Percentiles rank a stretch among this genome's conserved stretches.
These are phyloP conservation scores for Drosophila fulvimacula DNA, from an alignment of 2,888 invertebrate species.

Conservation along the genomic window DNA sequence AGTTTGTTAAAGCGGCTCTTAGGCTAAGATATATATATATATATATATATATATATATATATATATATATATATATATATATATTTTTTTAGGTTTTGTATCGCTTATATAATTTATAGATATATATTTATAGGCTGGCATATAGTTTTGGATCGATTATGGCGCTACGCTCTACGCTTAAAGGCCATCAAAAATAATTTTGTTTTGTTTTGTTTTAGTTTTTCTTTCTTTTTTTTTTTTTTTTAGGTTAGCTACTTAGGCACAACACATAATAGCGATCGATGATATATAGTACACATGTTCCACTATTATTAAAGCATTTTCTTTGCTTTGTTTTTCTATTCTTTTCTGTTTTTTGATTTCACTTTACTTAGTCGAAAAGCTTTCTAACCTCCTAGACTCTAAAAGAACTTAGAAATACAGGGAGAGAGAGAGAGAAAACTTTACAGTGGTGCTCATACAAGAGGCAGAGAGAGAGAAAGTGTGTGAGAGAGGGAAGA, in stretches of 20 bases:
- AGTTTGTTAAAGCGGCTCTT: constrained; percentile 27
- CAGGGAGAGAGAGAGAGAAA: not conserved
- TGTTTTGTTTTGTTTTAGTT: constrained; percentile 5
- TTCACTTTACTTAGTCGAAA: constrained; percentile 35
- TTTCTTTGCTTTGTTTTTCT: not conserved
- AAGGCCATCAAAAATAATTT: constrained; percentile 62
- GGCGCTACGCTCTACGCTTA: constrained; percentile 43
- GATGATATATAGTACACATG: constrained; percentile 42
- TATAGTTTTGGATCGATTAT: constrained; percentile 27
- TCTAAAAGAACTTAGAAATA: constrained; percentile 7
- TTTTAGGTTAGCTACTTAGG: constrained; percentile 49
- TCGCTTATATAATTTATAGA: constrained; percentile 15
- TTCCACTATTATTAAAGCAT: constrained; percentile 44
- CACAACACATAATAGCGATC: constrained; percentile 61
- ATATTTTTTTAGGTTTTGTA: not conserved
- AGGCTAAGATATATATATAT: constrained; percentile 31
- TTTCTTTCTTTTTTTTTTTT: constrained; percentile 5
- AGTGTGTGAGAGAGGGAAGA: constrained; percentile 2
- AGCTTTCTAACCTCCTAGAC: constrained; percentile 8
- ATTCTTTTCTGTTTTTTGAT: constrained; percentile 24
- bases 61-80: constrained; percentile 24
- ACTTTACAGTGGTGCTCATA: constrained; percentile 34
- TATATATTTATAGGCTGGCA: constrained; percentile 26
- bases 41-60: constrained; percentile 26
- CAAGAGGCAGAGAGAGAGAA: constrained; percentile 1